A percentile compares a stretch with the other conserved stretches of the same genome.
Evolutionary conservation across 2,113 vertebrate species (phyloP).

Genomic region (Benitochromis conjunctus): DNA sequence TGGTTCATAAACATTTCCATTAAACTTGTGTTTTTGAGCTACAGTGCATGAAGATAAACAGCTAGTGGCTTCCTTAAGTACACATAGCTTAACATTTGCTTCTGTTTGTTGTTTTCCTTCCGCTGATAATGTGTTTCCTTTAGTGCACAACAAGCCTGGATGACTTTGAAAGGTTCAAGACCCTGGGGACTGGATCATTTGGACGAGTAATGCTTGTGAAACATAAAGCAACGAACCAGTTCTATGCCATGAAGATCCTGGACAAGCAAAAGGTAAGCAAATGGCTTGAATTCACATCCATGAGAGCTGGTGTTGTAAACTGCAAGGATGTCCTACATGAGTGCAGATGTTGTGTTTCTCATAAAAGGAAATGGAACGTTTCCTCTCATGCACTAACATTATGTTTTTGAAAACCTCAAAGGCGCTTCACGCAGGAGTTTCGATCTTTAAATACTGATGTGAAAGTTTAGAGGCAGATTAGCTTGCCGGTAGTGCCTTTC

Average conservation of each 20-base stretch:
- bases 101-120: not conserved
- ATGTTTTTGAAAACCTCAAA: conserved; percentile 32
- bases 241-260: conserved; percentile 99
- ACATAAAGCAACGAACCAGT: conserved; percentile 94
- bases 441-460: conserved; percentile 37
- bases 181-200: conserved; percentile 96
- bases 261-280: conserved; percentile 96
- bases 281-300: not conserved
- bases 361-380: conserved; percentile 55
- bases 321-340: not conserved
- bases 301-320: not conserved
- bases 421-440: conserved; percentile 5
- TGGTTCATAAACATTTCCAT: not conserved
- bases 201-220: conserved; percentile 98
- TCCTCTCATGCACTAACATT: not conserved
- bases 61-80: not conserved
- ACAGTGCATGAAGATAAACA: not conserved
- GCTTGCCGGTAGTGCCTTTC: not conserved
- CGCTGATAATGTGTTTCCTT: conserved; percentile 10
- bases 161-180: conserved; percentile 97
- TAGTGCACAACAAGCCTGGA: conserved; percentile 94
- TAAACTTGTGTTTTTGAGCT: not conserved
- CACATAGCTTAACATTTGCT: not conserved
- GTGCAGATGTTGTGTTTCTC: not conserved
- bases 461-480: conserved; percentile 18